Evolutionary conservation across 92 coral and sea anemone genomes (phyloP).

Genomic region (Ricordea florida): DNA sequence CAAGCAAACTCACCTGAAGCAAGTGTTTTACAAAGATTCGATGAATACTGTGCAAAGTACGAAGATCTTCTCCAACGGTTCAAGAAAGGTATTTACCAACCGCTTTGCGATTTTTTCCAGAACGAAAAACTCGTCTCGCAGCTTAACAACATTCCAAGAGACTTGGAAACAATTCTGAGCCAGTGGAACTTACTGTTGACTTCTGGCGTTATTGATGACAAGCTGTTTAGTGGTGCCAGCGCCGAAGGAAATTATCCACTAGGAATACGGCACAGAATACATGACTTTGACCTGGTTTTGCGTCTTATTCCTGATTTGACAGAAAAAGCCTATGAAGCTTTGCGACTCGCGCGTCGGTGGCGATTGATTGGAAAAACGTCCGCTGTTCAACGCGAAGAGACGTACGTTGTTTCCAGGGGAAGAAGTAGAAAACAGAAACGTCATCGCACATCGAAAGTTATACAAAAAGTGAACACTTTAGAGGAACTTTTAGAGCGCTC

Average conservation of each 20-base stretch:
- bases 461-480: constrained; percentile 53
- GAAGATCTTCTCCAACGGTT: constrained; percentile 67
- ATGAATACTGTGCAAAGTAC: constrained; percentile 71
- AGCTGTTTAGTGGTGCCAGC: constrained; percentile 69
- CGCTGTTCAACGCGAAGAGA: constrained; percentile 69
- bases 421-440: constrained; percentile 31
- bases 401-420: constrained; percentile 52
- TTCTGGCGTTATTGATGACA: constrained; percentile 80
- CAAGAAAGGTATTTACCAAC: constrained; percentile 71
- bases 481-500: constrained; percentile 79
- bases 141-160: constrained; percentile 70
- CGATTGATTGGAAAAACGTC: constrained; percentile 73
- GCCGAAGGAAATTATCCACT: constrained; percentile 75
- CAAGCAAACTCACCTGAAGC: constrained; percentile 67
- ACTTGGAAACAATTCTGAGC: constrained; percentile 68
- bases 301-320: constrained; percentile 86
- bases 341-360: constrained; percentile 91
- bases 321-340: constrained; percentile 91
- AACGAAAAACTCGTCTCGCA: constrained; percentile 45
- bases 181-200: constrained; percentile 79
- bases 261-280: constrained; percentile 76
- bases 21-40: constrained; percentile 76
- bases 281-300: constrained; percentile 83
- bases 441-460: constrained; percentile 43
- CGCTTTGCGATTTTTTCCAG: constrained; percentile 80